A percentile compares a stretch with the other conserved stretches of the same genome.
These are phyloP conservation scores for Cebus imitator DNA, from an alignment of 2,113 vertebrate species.

Conservation along the genomic window DNA sequence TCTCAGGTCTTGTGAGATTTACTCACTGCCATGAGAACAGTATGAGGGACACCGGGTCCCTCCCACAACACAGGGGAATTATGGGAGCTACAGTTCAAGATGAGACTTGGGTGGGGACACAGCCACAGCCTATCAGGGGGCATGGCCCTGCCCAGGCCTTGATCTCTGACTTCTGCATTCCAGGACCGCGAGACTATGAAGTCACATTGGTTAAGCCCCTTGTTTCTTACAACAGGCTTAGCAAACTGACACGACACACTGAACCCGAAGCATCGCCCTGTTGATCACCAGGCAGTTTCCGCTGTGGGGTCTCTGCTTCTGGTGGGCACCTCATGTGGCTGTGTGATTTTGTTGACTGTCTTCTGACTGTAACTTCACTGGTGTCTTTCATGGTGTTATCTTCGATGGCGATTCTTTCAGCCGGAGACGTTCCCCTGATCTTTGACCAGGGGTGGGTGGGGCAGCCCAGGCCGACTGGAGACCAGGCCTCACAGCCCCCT, in stretches of 20 bases:
- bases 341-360: neutral
- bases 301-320: accelerated
- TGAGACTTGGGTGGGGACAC: too few species aligned
- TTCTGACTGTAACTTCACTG: accelerated
- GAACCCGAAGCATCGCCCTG: neutral
- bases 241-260: accelerated
- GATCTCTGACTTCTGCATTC: too few species aligned
- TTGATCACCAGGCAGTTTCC: accelerated
- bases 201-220: neutral
- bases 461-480: accelerated
- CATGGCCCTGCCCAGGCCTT: accelerated
- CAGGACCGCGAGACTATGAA: accelerated
- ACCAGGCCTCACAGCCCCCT: accelerated
- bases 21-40: too few species aligned
- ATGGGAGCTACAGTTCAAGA: too few species aligned
- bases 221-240: accelerated
- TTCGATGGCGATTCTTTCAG: neutral
- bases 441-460: accelerated
- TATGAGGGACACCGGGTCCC: too few species aligned
- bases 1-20: too few species aligned
- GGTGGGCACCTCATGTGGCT: accelerated
- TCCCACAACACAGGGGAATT: too few species aligned
- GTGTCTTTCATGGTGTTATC: neutral
- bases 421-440: accelerated
- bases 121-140: too few species aligned